phyloP scores from a whole-genome alignment of 2,113 vertebrate genomes.

The Apaloderma vittatum region DNA sequence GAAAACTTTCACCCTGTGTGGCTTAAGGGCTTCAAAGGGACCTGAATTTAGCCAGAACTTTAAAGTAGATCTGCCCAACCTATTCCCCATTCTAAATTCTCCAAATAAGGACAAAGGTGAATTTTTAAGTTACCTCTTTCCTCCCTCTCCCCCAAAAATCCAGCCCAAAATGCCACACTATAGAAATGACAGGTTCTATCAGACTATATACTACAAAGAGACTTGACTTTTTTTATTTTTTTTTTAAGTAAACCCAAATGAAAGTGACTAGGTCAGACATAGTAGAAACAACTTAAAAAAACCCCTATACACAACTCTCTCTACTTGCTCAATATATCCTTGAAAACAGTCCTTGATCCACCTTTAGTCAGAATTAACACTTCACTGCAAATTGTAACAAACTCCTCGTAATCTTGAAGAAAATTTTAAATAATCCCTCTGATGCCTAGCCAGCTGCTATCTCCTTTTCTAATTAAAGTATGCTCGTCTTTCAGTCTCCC shows the following conservation, averaged over 20 bases:
- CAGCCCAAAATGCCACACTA: neutral
- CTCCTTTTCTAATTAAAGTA: neutral
- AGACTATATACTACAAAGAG: neutral
- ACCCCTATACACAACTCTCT: neutral
- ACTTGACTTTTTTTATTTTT: neutral
- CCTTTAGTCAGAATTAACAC: neutral
- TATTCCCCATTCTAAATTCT: neutral
- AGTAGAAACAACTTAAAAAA: neutral
- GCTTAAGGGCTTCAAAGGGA: neutral
- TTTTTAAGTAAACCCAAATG: neutral
- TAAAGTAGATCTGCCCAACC: neutral
- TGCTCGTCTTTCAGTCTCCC: neutral
- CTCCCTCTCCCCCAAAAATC: rapidly evolving
- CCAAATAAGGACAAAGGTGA: neutral
- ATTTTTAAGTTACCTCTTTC: neutral
- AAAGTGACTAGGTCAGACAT: neutral
- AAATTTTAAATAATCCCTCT: neutral
- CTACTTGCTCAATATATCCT: neutral
- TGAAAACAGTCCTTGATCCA: rapidly evolving
- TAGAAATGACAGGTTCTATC: neutral
- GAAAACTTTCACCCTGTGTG: neutral
- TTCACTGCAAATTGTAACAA: neutral
- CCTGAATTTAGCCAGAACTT: neutral
- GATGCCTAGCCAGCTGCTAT: neutral
- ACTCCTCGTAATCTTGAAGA: rapidly evolving